Evolutionary conservation across 2,113 vertebrate genomes (phyloP).

Genomic region (Mirza zaza): DNA sequence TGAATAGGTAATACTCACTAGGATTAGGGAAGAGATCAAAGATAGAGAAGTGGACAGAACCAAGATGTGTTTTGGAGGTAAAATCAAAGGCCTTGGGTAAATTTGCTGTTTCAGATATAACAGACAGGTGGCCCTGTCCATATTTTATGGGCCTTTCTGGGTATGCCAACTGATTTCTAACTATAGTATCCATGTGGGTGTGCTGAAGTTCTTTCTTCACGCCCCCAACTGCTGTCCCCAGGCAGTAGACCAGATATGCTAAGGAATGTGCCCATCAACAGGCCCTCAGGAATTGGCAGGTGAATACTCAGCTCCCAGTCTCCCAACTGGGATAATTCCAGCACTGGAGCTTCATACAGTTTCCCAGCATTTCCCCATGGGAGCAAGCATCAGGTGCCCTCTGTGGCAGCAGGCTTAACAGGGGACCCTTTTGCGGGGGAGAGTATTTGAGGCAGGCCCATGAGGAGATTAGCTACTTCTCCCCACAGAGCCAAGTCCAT

Average conservation of each 20-base stretch:
- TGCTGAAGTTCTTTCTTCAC: neutral
- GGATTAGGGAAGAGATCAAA: neutral
- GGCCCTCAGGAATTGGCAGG: accelerated
- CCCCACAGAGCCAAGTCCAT: too few species aligned
- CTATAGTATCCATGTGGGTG: neutral
- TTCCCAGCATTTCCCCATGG: neutral
- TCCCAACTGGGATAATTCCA: neutral
- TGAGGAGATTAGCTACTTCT: too few species aligned
- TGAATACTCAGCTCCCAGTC: neutral
- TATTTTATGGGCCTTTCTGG: neutral
- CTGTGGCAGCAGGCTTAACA: neutral
- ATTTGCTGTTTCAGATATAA: neutral
- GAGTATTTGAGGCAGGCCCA: too few species aligned
- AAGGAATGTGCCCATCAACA: neutral
- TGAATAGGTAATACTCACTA: neutral
- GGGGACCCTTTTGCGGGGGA: neutral
- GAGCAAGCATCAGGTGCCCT: neutral
- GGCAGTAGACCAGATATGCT: neutral
- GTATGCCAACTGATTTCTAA: neutral
- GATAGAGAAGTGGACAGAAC: neutral
- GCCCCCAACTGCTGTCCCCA: neutral
- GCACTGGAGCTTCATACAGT: neutral
- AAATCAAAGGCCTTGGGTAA: neutral
- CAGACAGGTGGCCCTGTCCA: accelerated
- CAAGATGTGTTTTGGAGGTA: neutral